Conservation (phyloP, 2,797 vertebrate species). For the Channallabes apus region DNA sequence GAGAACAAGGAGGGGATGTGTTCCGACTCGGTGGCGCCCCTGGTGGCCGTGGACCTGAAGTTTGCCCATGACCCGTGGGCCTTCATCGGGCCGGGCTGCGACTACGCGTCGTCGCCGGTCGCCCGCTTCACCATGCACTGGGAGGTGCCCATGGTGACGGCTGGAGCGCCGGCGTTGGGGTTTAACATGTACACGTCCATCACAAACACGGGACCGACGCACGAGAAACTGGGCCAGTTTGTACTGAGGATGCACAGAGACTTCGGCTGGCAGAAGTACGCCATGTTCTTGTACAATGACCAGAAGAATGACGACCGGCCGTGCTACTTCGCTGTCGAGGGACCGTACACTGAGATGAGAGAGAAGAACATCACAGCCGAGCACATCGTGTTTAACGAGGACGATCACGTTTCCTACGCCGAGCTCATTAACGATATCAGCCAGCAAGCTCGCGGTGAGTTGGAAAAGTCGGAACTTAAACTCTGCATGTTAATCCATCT, state of each 20-base stretch:
- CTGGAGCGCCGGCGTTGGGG: constrained; percentile 78
- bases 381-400: constrained; percentile 68
- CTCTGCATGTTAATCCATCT: not conserved
- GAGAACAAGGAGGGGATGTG: constrained; percentile 79
- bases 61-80: constrained; percentile 76
- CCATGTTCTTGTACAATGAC: constrained; percentile 78
- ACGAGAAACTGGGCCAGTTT: constrained; percentile 84
- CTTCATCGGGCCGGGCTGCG: constrained; percentile 86
- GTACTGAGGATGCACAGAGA: constrained; percentile 73
- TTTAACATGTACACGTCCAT: constrained; percentile 72
- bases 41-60: constrained; percentile 83
- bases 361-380: constrained; percentile 68
- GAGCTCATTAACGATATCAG: constrained; percentile 73
- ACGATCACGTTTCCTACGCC: constrained; percentile 66
- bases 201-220: constrained; percentile 84
- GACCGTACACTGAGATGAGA: constrained; percentile 70
- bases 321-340: constrained; percentile 84
- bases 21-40: constrained; percentile 81
- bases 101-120: constrained; percentile 82
- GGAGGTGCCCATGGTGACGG: constrained; percentile 85
- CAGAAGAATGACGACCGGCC: constrained; percentile 75
- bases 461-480: not conserved
- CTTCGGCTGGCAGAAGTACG: constrained; percentile 78
- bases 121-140: constrained; percentile 85
- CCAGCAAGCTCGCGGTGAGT: constrained; percentile 76